Base-by-base conservation (phyloP, 2,113 vertebrate species). In the Microtus montanus region DNA sequence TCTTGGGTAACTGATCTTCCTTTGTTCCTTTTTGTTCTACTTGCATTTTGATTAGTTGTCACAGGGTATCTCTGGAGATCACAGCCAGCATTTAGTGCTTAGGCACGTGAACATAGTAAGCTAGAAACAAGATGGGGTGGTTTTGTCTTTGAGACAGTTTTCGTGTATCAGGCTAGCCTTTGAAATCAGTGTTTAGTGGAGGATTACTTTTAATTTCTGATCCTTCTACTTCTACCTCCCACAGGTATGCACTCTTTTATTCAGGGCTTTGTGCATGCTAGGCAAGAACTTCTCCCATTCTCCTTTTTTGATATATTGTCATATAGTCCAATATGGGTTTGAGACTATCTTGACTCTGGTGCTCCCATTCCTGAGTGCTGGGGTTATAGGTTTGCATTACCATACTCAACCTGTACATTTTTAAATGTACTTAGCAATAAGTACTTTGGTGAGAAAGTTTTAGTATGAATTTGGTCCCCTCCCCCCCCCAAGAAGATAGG, bases 11-110 rank as follows among this genome's bases (percentile, higher is more conserved):
- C 64, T 75, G 70, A 77, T 85, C 63, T 87, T 95, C 87, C 63
- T 96, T 96, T 95, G 85, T 61, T 89, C 92, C 33, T 80, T 87
- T 93, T 95, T 89, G 91, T 92, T 93, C 19, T 71, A 54, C 82
- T 85, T 95, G 52, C 24, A 33, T 85, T 96, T 95, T 91, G 82
- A 92, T 95, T 87, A 96, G 85, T 85, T 95, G 92, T 94, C 95
- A 93, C 66, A 63, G 63, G 77, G 52, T 89, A 22, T 74, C 89
- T 96, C 35, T 89, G 91, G 66, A 96, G 87, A 94, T 20, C 33
- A 54, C 64, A 92, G n/a, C 11, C 68, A 88, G 52, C 61, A 78
- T 92, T 54, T 94, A 83, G 71, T 73, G n/a, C 73, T 12, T 52
- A 82, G 78, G n/a, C 38, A 26, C 47, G 66, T 90, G 91, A 68